Base-by-base conservation (phyloP, 2,797 vertebrate species). In the Acrossocheilus fasciatus region DNA sequence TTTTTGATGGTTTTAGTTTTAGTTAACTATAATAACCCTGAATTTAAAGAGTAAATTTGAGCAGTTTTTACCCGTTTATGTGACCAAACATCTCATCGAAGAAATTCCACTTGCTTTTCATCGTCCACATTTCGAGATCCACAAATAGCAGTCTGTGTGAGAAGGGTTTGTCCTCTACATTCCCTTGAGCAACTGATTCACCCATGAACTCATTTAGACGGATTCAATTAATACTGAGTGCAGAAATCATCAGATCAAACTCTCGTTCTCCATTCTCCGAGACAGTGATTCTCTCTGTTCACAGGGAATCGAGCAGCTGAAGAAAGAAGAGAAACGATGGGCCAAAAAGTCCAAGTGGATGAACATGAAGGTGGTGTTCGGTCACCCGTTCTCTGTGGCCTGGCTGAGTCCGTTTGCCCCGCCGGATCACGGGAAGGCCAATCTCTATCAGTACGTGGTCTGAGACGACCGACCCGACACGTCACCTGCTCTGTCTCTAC, bases 291-390 rank as follows among this genome's bases (percentile, higher is more conserved):
- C 54, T 81, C 18, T 62, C 23, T 87, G 26, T 83, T 14, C 23
- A 20, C 43, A 99, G 98, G 98, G 98, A 80, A 99, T 99, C 92
- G 98, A 99, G 92, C 98, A 99, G 94, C 97, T 99, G 92, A 99
- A 99, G 95, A 99, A 99, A 94, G 98, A 99, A 95, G 98, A 99
- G 96, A 95, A 96, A 93, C 96, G 95, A 95, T 99, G 98, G 98
- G 96, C 96, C 91, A 99, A 99, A 95, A 98, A 94, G 95, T 98
- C 98, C 87, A 98, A 96, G 92, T 99, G 98, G 98, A 97, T 99
- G 98, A 99, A 98, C 92, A 91, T 99, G 97, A 99, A 97, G 95
- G 96, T 97, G 91, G 98, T 99, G 90, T 99, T 99, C 73, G 98
- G 98, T 86, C 98, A 99, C 91, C 98, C 98, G 41, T 98, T 99